Base-by-base conservation (phyloP, 2,113 vertebrate genomes). In the Pelmatolapia mariae region DNA sequence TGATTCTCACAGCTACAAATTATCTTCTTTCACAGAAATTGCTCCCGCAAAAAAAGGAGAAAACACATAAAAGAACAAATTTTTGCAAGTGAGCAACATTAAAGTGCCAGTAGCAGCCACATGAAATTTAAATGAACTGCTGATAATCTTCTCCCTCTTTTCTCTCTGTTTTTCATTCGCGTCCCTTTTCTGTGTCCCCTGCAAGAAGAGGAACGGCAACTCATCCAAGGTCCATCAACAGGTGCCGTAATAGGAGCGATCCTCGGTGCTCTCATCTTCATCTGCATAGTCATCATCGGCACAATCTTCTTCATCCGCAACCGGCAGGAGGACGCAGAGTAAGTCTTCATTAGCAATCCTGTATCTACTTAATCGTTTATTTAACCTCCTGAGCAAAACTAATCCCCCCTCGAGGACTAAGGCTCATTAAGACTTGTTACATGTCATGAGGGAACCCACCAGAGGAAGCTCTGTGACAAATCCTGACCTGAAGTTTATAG, bases 191-290 rank as follows among this genome's bases (percentile, higher is more conserved):
- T 82, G 10, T 81, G 63, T 53, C 85, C 89, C 38, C 73, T 61
- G 56, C 2, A 88, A 96, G 97, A 97, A 15, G 94, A 92, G 15
- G 92, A 94, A 52, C 94, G 89, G 10, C 12, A 86, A 76, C 19
- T 56, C 1, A 80, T 87, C 0, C 85, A 93, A 0, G 95, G 93
- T 0, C 94, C 96, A 1, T 80, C 96, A 29, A 96, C 97, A 0
- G 97, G 97, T 0, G 96, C 96, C 3, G 95, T 98, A 16, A 94
- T 98, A 2, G 97, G 97, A 0, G 97, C 97, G 1, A 95, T 98
- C 91, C 96, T 97, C 0, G 97, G 97, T 0, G 85, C 93, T 10
- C 94, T 98, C 31, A 92, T 94, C 36, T 86, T 97, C 4, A 86
- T 97, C 4, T 96, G 92, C 1, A 91, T 97, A 91, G 88, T 97